phyloP scores from a whole-genome alignment of 2,797 vertebrate genomes.

The Rhadinocentrus ornatus region DNA sequence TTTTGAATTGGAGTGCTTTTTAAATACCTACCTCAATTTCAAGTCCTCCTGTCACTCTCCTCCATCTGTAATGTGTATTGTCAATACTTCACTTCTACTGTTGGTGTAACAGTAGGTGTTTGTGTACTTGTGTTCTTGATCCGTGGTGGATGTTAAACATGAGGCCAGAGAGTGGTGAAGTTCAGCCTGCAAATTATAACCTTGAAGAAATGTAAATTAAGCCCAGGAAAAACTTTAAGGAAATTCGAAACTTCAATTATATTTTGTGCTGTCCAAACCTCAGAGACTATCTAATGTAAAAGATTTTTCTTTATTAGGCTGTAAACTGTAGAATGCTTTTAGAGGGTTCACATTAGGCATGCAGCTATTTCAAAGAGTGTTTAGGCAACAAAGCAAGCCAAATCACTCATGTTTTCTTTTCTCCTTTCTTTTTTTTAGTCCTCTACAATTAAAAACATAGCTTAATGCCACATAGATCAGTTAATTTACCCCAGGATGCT shows the following conservation, averaged over 20 bases:
- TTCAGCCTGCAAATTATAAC: neutral
- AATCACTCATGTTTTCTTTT: neutral
- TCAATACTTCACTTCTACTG: constrained; percentile 7
- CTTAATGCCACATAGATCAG: constrained; percentile 4
- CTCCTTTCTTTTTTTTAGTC: constrained; percentile 20
- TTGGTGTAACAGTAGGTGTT: constrained; percentile 5
- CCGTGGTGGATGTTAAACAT: neutral
- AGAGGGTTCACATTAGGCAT: constrained; percentile 1
- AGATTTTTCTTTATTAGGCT: neutral
- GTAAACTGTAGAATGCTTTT: neutral
- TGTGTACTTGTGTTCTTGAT: constrained; percentile 9
- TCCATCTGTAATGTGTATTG: constrained; percentile 14
- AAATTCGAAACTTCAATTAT: no score
- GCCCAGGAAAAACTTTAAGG: no score
- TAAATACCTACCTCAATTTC: constrained; percentile 24
- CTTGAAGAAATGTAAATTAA: no score
- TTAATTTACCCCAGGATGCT: constrained; percentile 43
- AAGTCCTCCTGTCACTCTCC: constrained; percentile 4
- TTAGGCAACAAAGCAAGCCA: constrained; percentile 4
- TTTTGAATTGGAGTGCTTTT: constrained; percentile 41
- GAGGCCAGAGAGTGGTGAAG: neutral
- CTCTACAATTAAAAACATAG: neutral
- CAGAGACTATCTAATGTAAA: no score
- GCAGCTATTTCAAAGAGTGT: neutral
- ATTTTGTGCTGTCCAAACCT: no score